phyloP scores from a whole-genome alignment of 1,140 invertebrate genomes.

The Parasteatoda tepidariorum region DNA sequence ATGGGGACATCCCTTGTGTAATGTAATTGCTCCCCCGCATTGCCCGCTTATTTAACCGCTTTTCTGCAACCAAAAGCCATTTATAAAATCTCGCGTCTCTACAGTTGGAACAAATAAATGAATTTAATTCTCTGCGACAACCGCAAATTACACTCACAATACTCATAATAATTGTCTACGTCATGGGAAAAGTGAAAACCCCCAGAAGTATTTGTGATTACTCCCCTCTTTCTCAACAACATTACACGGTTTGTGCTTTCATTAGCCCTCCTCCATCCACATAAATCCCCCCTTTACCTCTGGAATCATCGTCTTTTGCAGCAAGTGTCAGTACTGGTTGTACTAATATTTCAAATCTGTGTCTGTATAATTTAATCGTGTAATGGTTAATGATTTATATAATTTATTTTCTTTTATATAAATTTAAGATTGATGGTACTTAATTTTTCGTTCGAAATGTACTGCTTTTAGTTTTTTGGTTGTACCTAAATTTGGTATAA shows the following conservation, averaged over 20 bases:
- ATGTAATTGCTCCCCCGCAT: constrained; percentile 2
- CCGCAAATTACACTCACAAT: constrained; percentile 58
- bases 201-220: constrained; percentile 46
- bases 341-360: too few relatives aligned
- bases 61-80: constrained; percentile 22
- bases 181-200: constrained; percentile 54
- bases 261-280: background rate
- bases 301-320: too few relatives aligned
- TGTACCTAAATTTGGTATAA: too few relatives aligned
- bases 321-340: too few relatives aligned
- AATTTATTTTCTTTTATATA: too few relatives aligned
- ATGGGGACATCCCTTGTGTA: background rate
- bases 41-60: constrained; percentile 1
- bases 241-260: constrained; percentile 38
- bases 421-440: too few relatives aligned
- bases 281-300: too few relatives aligned
- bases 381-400: too few relatives aligned
- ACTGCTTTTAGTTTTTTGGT: too few relatives aligned
- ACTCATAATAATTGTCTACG: constrained; percentile 57
- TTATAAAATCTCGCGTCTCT: constrained; percentile 18
- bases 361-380: too few relatives aligned
- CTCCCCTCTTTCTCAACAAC: background rate
- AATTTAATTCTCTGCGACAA: constrained; percentile 52
- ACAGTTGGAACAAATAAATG: constrained; percentile 50
- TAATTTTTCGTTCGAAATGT: too few relatives aligned